phyloP scores from a whole-genome alignment of 2,797 vertebrate species.

The Xenopus petersii region DNA sequence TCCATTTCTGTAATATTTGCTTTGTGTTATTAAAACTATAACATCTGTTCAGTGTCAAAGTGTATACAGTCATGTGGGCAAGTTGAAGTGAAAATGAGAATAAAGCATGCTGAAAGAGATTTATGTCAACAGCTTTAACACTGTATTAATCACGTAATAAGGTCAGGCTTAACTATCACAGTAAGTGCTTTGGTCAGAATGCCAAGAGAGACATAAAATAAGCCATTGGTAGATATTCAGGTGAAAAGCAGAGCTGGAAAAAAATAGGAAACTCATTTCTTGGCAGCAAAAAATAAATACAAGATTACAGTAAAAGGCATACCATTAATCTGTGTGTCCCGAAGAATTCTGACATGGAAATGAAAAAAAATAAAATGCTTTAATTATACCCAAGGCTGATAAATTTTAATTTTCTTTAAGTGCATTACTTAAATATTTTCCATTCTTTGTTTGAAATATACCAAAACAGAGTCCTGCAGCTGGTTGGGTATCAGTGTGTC shows the following conservation, averaged over 20 bases:
- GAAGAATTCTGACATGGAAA: slow-evolving; percentile 61
- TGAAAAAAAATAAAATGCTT: slow-evolving; percentile 42
- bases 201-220: slow-evolving; percentile 59
- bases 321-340: slow-evolving; percentile 51
- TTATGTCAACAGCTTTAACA: slow-evolving; percentile 36
- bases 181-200: slow-evolving; percentile 61
- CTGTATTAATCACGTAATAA: slow-evolving; percentile 34
- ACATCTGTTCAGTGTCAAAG: slow-evolving; percentile 29
- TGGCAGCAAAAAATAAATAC: slow-evolving; percentile 51
- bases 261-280: slow-evolving; percentile 61
- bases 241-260: slow-evolving; percentile 53
- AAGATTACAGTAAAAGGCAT: slow-evolving; percentile 46
- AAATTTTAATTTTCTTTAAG: slow-evolving; percentile 39
- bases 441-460: too few relatives aligned
- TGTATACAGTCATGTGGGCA: slow-evolving; percentile 16
- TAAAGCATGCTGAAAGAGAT: slow-evolving; percentile 29
- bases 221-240: slow-evolving; percentile 59
- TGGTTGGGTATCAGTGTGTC: too few relatives aligned
- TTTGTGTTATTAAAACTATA: slow-evolving; percentile 10
- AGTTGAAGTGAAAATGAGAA: slow-evolving; percentile 10
- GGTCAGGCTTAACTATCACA: slow-evolving; percentile 68
- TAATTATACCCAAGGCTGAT: slow-evolving; percentile 54
- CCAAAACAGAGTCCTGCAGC: too few relatives aligned
- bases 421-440: background rate
- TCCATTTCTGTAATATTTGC: too few relatives aligned